These are phyloP conservation scores for Chloroceryle aenea DNA, from an alignment of 2,113 vertebrate species.

Conservation along the genomic window DNA sequence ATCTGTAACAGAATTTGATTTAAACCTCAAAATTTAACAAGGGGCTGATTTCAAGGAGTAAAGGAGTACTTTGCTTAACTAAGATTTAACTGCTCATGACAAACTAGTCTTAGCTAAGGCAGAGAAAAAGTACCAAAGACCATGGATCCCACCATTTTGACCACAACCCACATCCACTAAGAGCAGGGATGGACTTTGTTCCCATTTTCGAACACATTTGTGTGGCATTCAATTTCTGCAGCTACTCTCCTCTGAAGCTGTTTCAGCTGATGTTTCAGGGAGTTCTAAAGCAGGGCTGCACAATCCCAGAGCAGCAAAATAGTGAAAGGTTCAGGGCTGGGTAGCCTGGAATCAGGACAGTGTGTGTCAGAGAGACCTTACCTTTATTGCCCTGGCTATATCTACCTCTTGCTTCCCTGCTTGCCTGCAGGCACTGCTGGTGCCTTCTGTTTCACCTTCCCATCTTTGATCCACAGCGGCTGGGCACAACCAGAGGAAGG, in stretches of 20 bases:
- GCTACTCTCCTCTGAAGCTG: background rate
- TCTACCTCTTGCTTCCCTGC: background rate
- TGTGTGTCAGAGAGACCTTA: background rate
- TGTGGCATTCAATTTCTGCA: background rate
- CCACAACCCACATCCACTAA: no score
- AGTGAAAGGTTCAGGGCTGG: background rate
- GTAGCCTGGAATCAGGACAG: background rate
- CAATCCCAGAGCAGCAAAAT: background rate
- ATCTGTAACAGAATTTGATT: background rate
- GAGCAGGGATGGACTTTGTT: background rate
- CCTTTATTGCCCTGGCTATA: background rate
- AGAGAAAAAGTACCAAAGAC: background rate
- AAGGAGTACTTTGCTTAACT: background rate
- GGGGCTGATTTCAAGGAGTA: background rate
- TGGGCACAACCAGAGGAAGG: background rate
- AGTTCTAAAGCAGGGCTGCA: background rate
- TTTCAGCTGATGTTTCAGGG: background rate
- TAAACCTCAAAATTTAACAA: background rate
- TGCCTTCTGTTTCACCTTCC: background rate
- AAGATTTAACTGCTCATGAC: background rate
- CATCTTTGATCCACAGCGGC: fast-evolving
- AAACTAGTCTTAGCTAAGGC: background rate
- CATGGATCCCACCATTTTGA: background rate
- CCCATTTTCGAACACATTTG: background rate
- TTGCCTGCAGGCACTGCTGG: background rate